These are phyloP conservation scores for Pseudochaenichthys georgianus DNA, from an alignment of 2,797 vertebrate genomes.

Conservation along the genomic window DNA sequence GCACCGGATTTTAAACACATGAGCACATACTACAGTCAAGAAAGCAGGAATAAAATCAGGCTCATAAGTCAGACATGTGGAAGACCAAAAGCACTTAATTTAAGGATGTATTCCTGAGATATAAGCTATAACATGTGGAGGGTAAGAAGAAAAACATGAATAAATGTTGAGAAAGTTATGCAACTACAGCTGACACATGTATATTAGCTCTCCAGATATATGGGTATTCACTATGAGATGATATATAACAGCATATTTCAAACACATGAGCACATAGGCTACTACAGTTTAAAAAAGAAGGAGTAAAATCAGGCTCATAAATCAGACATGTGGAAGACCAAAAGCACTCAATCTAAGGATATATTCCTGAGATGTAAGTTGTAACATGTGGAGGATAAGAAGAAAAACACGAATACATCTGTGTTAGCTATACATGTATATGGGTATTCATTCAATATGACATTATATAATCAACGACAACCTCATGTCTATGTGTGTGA, in stretches of 20 bases:
- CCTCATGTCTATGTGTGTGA: not conserved
- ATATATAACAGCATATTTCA: not conserved
- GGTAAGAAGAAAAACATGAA: not conserved
- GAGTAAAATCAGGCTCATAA: slow-evolving; percentile 34
- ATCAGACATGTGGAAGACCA: slow-evolving; percentile 35
- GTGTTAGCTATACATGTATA: not conserved
- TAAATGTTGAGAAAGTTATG: not conserved
- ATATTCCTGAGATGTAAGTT: not conserved
- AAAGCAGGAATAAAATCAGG: not conserved
- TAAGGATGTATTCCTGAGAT: not conserved
- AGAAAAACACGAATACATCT: not conserved
- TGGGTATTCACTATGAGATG: not conserved
- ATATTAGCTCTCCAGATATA: not conserved
- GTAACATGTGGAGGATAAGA: not conserved
- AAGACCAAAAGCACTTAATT: slow-evolving; percentile 13
- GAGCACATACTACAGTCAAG: too few species aligned
- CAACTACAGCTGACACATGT: too few species aligned
- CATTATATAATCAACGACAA: not conserved
- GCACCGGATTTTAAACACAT: too few species aligned
- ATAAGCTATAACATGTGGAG: not conserved
- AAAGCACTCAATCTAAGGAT: slow-evolving; percentile 12
- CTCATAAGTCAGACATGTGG: slow-evolving; percentile 48
- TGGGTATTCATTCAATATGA: not conserved
- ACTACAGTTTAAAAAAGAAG: too few species aligned
- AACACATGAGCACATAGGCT: too few species aligned